Evolutionary conservation across 2,888 invertebrate species (phyloP), one percentile per base, ranked within the genome.

Genomic region (Deilephila porcellus): DNA sequence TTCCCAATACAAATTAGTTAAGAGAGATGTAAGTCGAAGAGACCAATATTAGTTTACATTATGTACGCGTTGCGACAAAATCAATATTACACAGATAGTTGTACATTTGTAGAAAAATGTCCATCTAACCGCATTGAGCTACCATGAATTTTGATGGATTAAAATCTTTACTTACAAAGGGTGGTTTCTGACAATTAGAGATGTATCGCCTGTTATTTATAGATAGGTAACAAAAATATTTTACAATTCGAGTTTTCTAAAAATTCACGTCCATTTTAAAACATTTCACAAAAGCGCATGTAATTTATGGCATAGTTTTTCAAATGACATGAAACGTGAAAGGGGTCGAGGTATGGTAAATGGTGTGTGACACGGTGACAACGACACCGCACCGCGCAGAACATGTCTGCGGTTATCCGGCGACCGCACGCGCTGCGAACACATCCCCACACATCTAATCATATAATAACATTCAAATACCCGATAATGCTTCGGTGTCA

Each of bases 381-480:
- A 70, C 74, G 72, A 74, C 73, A 74, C 70, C 71, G 73, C 78
- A 77, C 79, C 82, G 81, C 81, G 80, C 76, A 81, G 78, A 78
- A 85, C 86, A 80, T 83, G 87, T 86, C 82, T 85, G 87, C 80
- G 85, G 85, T 79, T 75, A 78, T 74, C 74, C 78, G 77, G 82
- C 76, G 84, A 84, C 82, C 77, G 76, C 78, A 77, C 77, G 77
- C 81, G 79, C 77, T 76, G 76, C 76, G 76, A 67, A 79, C 78
- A 79, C 77, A 37, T 25, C 25, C 67, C 25, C 62, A 52, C 25
- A 67, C 45, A 67, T 25, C 67, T 67, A 67, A 67, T 67, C 32
- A 63, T n/a, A 60, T 73, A 71, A 63, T 63, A 71, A 71, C 59
- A 73, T 63, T 14, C 56, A 64, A 20, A 45, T 64, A 67, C 17